These are phyloP conservation scores for Melolontha melolontha DNA, from an alignment of 2,888 invertebrate species.

Conservation along the genomic window DNA sequence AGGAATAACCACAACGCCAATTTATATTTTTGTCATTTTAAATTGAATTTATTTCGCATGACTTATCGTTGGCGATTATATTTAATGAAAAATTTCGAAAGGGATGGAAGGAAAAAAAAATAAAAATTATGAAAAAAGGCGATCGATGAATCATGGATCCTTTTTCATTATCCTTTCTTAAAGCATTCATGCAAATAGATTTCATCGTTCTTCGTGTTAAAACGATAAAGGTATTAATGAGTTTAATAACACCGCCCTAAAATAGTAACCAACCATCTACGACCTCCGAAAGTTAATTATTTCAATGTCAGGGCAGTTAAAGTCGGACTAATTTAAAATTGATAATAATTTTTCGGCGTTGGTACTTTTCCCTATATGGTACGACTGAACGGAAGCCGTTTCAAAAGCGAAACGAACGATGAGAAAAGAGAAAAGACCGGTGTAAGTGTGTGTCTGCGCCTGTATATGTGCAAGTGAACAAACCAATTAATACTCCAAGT, in stretches of 20 bases:
- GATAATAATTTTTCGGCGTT: constrained; percentile 24
- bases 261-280: not conserved
- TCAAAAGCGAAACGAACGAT: constrained; percentile 7
- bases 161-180: not conserved
- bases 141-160: not conserved
- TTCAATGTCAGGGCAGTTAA: constrained; percentile 6
- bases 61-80: constrained; percentile 24
- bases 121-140: not conserved
- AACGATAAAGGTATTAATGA: constrained; percentile 17
- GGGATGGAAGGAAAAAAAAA: constrained; percentile 1
- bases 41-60: constrained; percentile 33
- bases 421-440: too few relatives aligned
- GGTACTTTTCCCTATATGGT: constrained; percentile 19
- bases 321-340: constrained; percentile 31
- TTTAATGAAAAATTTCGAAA: constrained; percentile 27
- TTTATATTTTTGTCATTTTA: constrained; percentile 33
- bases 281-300: constrained; percentile 14
- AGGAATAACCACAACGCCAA: not conserved
- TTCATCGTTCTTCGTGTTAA: constrained; percentile 4
- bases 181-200: too few relatives aligned
- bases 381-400: not conserved
- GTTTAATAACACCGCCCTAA: constrained; percentile 9
- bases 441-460: not conserved
- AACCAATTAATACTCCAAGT: constrained; percentile 41
- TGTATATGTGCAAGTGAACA: constrained; percentile 12